Conservation (phyloP, 1,140 invertebrate genomes). For the Zaprionus kolodkinae region DNA sequence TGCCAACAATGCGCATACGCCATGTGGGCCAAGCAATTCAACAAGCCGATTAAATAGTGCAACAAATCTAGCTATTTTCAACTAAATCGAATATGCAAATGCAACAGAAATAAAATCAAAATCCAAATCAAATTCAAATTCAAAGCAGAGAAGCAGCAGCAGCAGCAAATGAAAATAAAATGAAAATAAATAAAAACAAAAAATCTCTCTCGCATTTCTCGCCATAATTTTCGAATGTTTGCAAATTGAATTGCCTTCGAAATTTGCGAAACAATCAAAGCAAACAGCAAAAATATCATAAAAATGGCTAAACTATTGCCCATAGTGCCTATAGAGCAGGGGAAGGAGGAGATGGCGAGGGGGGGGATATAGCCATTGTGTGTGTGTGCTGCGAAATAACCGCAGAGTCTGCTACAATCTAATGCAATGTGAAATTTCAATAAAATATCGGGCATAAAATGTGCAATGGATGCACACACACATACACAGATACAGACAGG, state of each 20-base stretch:
- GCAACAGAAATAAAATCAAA: conserved; percentile 13
- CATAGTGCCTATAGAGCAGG: background rate
- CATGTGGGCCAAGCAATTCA: conserved; percentile 34
- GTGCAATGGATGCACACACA: conserved; percentile 20
- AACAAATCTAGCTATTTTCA: conserved; percentile 13
- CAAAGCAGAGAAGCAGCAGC: background rate
- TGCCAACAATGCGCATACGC: conserved; percentile 35
- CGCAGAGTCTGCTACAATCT: conserved; percentile 29
- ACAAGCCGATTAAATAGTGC: conserved; percentile 25
- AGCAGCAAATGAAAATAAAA: background rate
- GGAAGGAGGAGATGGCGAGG: no score
- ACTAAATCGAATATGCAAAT: conserved; percentile 9
- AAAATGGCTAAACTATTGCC: conserved; percentile 51
- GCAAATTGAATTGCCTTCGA: conserved; percentile 51
- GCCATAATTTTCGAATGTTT: conserved; percentile 43
- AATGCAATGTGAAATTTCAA: conserved; percentile 55
- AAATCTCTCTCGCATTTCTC: conserved; percentile 25
- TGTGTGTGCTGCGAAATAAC: conserved; percentile 11
- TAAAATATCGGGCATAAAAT: conserved; percentile 45
- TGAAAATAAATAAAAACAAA: conserved; percentile 9
- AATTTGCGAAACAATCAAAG: conserved; percentile 53
- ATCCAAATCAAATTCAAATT: conserved; percentile 1
- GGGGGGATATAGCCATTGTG: background rate
- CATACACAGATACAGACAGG: conserved; percentile 25
- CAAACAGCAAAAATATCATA: conserved; percentile 45